Evolutionary conservation across 2,888 invertebrate genomes (phyloP).

Genomic region (Eupithecia exiguata): DNA sequence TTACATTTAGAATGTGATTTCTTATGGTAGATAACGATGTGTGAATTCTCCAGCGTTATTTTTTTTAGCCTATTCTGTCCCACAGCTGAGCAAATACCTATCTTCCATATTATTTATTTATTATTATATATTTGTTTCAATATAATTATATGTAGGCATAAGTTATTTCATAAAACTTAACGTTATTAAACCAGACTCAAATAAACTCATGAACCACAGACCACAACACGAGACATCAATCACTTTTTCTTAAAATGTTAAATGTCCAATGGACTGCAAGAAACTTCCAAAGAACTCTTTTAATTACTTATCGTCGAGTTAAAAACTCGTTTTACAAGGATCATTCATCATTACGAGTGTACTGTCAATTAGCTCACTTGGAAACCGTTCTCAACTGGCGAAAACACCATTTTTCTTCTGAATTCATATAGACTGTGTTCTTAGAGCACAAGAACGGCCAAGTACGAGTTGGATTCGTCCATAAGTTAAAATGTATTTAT

Average conservation of each 20-base stretch:
- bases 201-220: neutral
- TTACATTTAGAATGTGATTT: too few species aligned
- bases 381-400: slow-evolving; percentile 40
- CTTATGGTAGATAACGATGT: too few species aligned
- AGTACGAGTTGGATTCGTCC: neutral
- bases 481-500: too few species aligned
- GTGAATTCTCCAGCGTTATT: too few species aligned
- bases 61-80: too few species aligned
- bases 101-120: too few species aligned
- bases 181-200: neutral
- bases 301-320: slow-evolving; percentile 35
- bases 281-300: slow-evolving; percentile 22
- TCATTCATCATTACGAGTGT: slow-evolving; percentile 30
- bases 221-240: neutral
- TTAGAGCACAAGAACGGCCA: neutral
- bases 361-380: slow-evolving; percentile 33
- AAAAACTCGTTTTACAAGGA: slow-evolving; percentile 30
- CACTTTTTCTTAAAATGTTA: neutral
- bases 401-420: slow-evolving; percentile 44
- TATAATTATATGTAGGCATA: too few species aligned
- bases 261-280: neutral
- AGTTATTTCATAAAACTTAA: neutral
- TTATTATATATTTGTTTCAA: too few species aligned
- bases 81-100: too few species aligned
- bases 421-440: neutral